These are phyloP conservation scores for Epinephelus cyanopodus DNA, from an alignment of 2,113 vertebrate species.

Conservation along the genomic window DNA sequence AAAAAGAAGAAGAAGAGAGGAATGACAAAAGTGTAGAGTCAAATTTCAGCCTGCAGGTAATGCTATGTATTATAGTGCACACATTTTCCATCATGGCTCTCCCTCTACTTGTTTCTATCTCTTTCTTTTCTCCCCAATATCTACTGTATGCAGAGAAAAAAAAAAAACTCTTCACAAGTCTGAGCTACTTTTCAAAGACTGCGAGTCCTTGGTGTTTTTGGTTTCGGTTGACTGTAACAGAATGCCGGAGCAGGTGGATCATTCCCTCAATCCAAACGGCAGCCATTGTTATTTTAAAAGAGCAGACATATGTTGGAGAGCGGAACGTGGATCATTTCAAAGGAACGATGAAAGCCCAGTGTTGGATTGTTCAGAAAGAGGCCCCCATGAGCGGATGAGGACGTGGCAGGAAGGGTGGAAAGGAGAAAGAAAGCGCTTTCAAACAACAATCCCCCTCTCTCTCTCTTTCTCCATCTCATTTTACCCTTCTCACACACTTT, in stretches of 20 bases:
- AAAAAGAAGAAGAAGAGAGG: not conserved
- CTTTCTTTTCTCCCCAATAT: constrained; percentile 3
- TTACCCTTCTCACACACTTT: constrained; percentile 50
- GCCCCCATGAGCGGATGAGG: constrained; percentile 72
- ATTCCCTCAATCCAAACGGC: constrained; percentile 72
- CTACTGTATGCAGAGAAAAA: constrained; percentile 17
- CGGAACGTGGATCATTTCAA: constrained; percentile 74
- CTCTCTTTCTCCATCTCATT: constrained; percentile 54
- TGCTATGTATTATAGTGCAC: not conserved
- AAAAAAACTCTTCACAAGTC: constrained; percentile 43
- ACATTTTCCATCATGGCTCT: not conserved
- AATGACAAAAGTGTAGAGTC: not conserved
- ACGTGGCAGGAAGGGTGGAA: constrained; percentile 74
- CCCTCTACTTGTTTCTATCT: not conserved
- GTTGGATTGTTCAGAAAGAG: constrained; percentile 83
- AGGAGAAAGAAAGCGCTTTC: constrained; percentile 68
- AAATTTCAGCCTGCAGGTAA: constrained; percentile 14
- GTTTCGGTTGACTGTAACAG: constrained; percentile 69
- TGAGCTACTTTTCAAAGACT: constrained; percentile 79
- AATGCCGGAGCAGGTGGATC: constrained; percentile 82
- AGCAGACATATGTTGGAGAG: constrained; percentile 82
- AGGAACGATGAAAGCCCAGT: constrained; percentile 78
- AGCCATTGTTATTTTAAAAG: constrained; percentile 80
- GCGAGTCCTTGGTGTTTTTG: constrained; percentile 65
- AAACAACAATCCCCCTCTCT: constrained; percentile 61